Conservation (phyloP, 2,113 vertebrate genomes). For the Cynopterus brachyotis region DNA sequence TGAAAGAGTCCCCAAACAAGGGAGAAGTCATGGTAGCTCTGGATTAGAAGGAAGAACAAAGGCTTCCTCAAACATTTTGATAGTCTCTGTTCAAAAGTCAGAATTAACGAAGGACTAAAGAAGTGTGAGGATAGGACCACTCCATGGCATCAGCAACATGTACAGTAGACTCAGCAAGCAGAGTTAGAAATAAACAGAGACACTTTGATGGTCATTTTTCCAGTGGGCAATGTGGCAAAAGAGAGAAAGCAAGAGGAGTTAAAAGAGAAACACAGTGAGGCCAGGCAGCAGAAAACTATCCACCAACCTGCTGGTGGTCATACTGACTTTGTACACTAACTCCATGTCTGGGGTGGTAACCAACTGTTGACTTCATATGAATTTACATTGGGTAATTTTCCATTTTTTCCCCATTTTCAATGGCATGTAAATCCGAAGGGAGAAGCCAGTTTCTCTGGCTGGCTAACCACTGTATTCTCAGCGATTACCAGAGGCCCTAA, state of each 20-base stretch:
- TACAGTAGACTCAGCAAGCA: background rate
- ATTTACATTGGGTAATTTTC: background rate
- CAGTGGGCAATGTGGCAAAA: background rate
- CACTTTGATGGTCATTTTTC: background rate
- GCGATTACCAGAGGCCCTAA: background rate
- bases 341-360: background rate
- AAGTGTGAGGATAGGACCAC: background rate
- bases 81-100: background rate
- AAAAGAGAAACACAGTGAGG: background rate
- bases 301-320: background rate
- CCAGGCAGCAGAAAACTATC: background rate
- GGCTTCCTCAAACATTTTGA: background rate
- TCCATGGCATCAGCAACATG: background rate
- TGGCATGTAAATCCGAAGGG: background rate
- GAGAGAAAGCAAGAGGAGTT: background rate
- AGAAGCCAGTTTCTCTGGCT: background rate
- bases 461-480: background rate
- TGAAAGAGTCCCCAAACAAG: background rate
- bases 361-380: background rate
- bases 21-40: background rate
- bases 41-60: background rate
- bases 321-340: background rate
- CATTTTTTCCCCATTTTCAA: background rate
- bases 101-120: background rate
- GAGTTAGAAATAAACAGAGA: background rate